phyloP scores from a whole-genome alignment of 2,888 invertebrate species.

The Empis stercorea region DNA sequence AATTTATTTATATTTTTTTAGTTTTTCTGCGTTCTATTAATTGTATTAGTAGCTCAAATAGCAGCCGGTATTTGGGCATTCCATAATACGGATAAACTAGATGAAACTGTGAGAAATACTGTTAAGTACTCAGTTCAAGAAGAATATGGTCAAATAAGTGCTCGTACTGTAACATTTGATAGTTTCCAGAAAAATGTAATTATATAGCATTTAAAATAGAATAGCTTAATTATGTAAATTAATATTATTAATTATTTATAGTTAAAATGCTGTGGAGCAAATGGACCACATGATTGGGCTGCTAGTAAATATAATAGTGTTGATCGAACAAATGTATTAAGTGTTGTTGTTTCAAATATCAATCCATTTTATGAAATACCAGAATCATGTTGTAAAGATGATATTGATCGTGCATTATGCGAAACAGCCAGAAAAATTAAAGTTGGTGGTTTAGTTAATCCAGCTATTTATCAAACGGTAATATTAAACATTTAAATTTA shows the following conservation, averaged over 20 bases:
- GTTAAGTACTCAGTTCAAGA: slow-evolving; percentile 50
- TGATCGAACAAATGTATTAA: slow-evolving; percentile 36
- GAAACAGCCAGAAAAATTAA: slow-evolving; percentile 37
- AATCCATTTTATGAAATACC: slow-evolving; percentile 46
- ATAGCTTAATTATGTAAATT: neutral
- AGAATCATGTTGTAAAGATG: slow-evolving; percentile 41
- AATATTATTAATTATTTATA: slow-evolving; percentile 23
- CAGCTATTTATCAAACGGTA: slow-evolving; percentile 41
- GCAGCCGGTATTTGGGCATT: slow-evolving; percentile 67
- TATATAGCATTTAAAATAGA: neutral
- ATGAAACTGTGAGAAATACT: slow-evolving; percentile 48
- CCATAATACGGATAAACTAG: slow-evolving; percentile 52
- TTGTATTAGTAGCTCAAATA: slow-evolving; percentile 66
- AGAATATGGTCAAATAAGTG: slow-evolving; percentile 44
- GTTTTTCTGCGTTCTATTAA: slow-evolving; percentile 65
- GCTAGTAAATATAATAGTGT: slow-evolving; percentile 44
- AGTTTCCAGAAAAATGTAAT: slow-evolving; percentile 49
- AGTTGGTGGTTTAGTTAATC: slow-evolving; percentile 35
- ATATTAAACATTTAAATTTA: slow-evolving; percentile 8
- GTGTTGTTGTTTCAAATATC: slow-evolving; percentile 40
- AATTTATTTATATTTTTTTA: slow-evolving; percentile 22
- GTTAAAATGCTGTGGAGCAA: slow-evolving; percentile 69
- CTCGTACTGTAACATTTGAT: slow-evolving; percentile 50
- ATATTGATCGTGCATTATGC: slow-evolving; percentile 38
- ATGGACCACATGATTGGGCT: slow-evolving; percentile 58